Evolutionary conservation across 2,888 invertebrate species (phyloP), one percentile per base, ranked within the genome.

Genomic region (Malacosoma neustria): DNA sequence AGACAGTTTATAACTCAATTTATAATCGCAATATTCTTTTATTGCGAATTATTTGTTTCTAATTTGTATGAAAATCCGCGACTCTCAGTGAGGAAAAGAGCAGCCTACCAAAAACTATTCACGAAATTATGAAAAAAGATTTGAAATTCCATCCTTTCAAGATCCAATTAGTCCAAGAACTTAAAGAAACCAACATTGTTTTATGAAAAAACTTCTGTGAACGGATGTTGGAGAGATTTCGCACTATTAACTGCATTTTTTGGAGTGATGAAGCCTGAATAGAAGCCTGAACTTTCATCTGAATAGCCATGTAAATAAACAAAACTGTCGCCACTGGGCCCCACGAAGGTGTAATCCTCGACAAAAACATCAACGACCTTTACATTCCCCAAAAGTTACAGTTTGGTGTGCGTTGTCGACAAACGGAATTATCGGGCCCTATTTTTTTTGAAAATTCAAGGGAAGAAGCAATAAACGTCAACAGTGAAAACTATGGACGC

Each of bases 341-440:
- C 22, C 22, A 22, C 22, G 22, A 22, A 22, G 22, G 22, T 22
- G 22, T 22, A 22, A 22, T 22, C 22, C 2, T 22, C 22, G 22
- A 30, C 30, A 30, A 30, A 30, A 30, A 30, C 30, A 30, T 30
- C 30, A 30, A 30, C 30, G 30, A 30, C 30, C 3, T 30, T 30
- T 30, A 30, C 30, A 30, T 30, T 30, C 30, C 30, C 30, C 30
- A 30, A 30, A 30, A 30, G 30, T 1, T 30, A 12, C 30, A 30
- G 30, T 12, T n/a, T 30, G 30, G 30, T 30, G 30, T 30, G 30
- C 30, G 12, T 30, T 30, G 30, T 30, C 30, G 30, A 30, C 30
- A 2, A 30, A 14, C 30, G 39, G 13, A 35, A 35, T 30, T 30
- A 30, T 30, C 11, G 30, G 30, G 30, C 39, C 4, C 22, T 22